Percentiles rank a stretch among this genome's conserved stretches.
phyloP scores from a whole-genome alignment of 2,113 vertebrate genomes.

The Erpornis zantholeuca region DNA sequence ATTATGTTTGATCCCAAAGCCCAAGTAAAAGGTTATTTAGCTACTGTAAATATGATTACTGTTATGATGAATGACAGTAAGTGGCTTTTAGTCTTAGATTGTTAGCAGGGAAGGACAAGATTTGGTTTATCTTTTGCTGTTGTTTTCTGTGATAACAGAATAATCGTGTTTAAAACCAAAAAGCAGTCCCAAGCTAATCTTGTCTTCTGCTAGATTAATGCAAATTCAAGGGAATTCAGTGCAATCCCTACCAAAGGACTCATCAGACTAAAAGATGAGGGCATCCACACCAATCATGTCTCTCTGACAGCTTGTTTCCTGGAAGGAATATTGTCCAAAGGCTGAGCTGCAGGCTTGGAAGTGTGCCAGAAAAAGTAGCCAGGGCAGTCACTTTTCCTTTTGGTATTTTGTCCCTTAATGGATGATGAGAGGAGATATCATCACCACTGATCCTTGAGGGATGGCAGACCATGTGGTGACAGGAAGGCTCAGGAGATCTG shows the following conservation, averaged over 20 bases:
- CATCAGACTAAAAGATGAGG: not conserved
- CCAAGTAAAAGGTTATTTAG: not conserved
- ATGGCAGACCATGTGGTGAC: constrained; percentile 6
- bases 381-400: constrained; percentile 15
- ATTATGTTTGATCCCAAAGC: not conserved
- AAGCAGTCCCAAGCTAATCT: not conserved
- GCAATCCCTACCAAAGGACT: not conserved
- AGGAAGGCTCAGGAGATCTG: not conserved
- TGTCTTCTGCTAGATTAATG: not conserved
- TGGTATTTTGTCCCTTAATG: constrained; percentile 2
- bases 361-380: constrained; percentile 12
- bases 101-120: not conserved
- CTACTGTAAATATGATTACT: not conserved
- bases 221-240: not conserved
- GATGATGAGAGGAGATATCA: constrained; percentile 33
- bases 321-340: not conserved
- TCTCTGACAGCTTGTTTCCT: not conserved
- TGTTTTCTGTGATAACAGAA: not conserved
- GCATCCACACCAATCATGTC: not conserved
- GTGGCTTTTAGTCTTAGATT: not conserved
- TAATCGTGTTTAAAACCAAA: not conserved
- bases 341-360: not conserved
- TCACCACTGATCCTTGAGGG: constrained; percentile 12
- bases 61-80: not conserved
- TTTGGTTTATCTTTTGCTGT: not conserved